phyloP scores from a whole-genome alignment of 2,888 invertebrate genomes.

The Chrysina gloriosa region DNA sequence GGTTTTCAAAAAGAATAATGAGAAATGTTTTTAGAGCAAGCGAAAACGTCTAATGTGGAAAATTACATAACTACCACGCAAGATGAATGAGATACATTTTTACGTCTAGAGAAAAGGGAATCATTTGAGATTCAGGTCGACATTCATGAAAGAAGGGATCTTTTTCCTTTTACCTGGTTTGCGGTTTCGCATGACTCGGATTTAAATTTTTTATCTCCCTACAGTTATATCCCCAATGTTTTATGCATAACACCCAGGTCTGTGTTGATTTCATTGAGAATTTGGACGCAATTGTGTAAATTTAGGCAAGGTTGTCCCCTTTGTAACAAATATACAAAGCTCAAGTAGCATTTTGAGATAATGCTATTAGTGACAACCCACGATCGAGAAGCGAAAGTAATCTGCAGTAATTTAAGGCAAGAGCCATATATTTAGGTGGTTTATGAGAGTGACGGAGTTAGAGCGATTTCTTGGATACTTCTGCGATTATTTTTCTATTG shows the following conservation, averaged over 20 bases:
- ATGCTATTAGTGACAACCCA: too few species aligned
- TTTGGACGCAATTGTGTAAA: background rate
- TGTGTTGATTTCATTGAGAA: constrained; percentile 17
- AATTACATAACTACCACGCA: background rate
- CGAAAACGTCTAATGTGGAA: background rate
- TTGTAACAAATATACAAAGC: too few species aligned
- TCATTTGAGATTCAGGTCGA: background rate
- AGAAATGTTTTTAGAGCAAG: background rate
- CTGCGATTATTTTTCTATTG: too few species aligned
- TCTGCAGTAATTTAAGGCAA: too few species aligned
- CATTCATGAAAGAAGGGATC: background rate
- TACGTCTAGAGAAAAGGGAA: background rate
- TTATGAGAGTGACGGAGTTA: too few species aligned
- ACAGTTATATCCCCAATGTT: constrained; percentile 9
- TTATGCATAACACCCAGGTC: constrained; percentile 1
- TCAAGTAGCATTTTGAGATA: too few species aligned
- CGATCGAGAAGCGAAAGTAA: too few species aligned
- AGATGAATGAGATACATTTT: background rate
- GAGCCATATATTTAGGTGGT: too few species aligned
- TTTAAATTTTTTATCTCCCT: constrained; percentile 20
- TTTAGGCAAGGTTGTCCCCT: too few species aligned
- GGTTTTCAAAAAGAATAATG: too few species aligned
- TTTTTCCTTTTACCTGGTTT: constrained; percentile 1
- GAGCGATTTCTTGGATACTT: too few species aligned
- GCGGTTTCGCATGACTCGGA: background rate